Conservation (phyloP, 2,888 invertebrate species). For the Drosophila prolongata region DNA sequence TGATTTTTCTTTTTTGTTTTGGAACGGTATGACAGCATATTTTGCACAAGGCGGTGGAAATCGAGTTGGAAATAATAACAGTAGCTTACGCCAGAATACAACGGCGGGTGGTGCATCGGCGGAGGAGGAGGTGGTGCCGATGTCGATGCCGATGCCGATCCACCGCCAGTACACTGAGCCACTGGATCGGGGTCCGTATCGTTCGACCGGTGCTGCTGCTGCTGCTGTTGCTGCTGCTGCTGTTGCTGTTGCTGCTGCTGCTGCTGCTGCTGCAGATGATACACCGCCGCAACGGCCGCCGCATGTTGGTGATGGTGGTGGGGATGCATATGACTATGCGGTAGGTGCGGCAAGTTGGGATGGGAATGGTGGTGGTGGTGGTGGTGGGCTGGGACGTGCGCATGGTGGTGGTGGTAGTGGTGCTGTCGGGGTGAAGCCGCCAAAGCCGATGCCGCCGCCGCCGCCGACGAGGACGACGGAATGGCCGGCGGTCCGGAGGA, state of each 20-base stretch:
- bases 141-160: not conserved
- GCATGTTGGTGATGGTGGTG: slow-evolving; percentile 68
- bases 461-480: slow-evolving; percentile 48
- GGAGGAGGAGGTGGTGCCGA: slow-evolving; percentile 48
- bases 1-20: not conserved
- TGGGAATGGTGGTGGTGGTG: slow-evolving; percentile 60
- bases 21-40: slow-evolving; percentile 8
- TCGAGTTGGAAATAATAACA: slow-evolving; percentile 55
- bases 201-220: slow-evolving; percentile 18
- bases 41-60: slow-evolving; percentile 21
- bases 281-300: slow-evolving; percentile 64
- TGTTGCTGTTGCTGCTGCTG: slow-evolving; percentile 55
- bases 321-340: slow-evolving; percentile 61
- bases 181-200: slow-evolving; percentile 24
- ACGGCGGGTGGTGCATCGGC: slow-evolving; percentile 80
- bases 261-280: slow-evolving; percentile 68
- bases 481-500: slow-evolving; percentile 42
- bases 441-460: slow-evolving; percentile 1
- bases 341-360: slow-evolving; percentile 60
- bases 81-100: slow-evolving; percentile 83
- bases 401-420: slow-evolving; percentile 43
- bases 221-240: slow-evolving; percentile 35
- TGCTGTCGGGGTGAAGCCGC: slow-evolving; percentile 60
- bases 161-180: slow-evolving; percentile 11
- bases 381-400: slow-evolving; percentile 29